Evolutionary conservation across 2,797 vertebrate genomes (phyloP).

Genomic region (Todus mexicanus): DNA sequence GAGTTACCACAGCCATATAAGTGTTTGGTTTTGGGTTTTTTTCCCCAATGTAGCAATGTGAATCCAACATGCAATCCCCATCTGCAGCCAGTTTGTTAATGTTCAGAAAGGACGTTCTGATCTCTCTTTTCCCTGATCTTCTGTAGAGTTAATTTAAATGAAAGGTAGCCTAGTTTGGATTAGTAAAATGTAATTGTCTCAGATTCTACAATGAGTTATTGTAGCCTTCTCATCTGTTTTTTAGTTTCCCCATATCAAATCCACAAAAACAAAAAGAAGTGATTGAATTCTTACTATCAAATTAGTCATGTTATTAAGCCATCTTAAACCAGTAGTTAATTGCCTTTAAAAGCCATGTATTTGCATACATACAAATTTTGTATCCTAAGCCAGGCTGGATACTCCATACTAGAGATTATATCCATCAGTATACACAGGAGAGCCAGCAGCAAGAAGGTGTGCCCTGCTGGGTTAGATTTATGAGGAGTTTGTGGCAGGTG

Average conservation of each 20-base stretch:
- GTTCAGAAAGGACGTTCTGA: not conserved
- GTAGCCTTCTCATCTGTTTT: not conserved
- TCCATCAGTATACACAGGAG: not conserved
- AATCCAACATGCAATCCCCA: not conserved
- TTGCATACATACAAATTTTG: not conserved
- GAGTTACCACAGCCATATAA: not conserved
- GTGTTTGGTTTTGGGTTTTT: not conserved
- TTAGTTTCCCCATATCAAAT: not conserved
- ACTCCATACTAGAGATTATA: accelerated
- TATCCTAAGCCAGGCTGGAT: not conserved
- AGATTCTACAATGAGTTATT: not conserved
- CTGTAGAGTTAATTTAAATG: not conserved
- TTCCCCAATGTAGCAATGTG: not conserved
- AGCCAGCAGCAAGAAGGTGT: not conserved
- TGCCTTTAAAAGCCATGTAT: not conserved
- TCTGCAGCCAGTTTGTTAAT: not conserved
- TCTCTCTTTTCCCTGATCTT: not conserved
- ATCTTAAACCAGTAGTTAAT: not conserved
- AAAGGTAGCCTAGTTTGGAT: not conserved
- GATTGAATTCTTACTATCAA: not conserved
- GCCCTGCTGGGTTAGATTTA: not conserved
- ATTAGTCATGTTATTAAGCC: not conserved
- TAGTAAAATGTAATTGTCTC: not conserved
- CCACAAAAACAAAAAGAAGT: not conserved
- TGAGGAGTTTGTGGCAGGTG: not conserved